These are phyloP conservation scores for Puma concolor DNA, from an alignment of 2,113 vertebrate genomes.

Conservation along the genomic window DNA sequence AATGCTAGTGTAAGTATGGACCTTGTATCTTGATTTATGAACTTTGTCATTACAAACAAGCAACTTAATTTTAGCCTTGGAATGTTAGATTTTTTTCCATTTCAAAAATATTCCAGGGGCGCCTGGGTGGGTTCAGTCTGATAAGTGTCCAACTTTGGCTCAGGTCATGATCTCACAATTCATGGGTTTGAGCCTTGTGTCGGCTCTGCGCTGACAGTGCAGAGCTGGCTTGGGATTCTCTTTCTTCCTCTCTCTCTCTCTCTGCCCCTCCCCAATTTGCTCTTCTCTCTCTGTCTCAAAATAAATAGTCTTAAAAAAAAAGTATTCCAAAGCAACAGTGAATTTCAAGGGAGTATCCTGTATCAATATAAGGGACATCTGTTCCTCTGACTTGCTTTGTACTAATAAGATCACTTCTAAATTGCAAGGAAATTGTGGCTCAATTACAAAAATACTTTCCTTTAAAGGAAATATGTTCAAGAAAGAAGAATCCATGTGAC, in stretches of 20 bases:
- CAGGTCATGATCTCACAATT: no score
- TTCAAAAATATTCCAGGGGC: neutral
- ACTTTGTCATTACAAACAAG: neutral
- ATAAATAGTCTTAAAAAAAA: neutral
- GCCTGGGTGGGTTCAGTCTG: no score
- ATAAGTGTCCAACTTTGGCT: no score
- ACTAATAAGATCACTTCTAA: neutral
- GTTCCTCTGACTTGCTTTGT: neutral
- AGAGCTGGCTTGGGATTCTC: no score
- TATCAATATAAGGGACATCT: neutral
- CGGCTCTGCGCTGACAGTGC: no score
- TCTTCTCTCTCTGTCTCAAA: no score
- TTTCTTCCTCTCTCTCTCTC: no score
- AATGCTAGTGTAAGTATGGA: neutral
- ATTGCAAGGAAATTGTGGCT: slow-evolving; percentile 33
- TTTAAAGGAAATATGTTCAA: neutral
- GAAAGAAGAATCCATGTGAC: neutral
- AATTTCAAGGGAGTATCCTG: neutral
- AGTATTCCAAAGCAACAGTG: neutral
- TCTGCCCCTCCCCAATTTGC: no score
- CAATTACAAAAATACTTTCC: neutral
- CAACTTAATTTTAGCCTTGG: neutral
- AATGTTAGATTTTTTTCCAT: neutral
- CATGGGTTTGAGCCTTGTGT: no score
- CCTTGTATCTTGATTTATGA: neutral